Base-by-base conservation (phyloP, 35 echinoderm and acorn worm species). In the Heliocidaris erythrogramma region DNA sequence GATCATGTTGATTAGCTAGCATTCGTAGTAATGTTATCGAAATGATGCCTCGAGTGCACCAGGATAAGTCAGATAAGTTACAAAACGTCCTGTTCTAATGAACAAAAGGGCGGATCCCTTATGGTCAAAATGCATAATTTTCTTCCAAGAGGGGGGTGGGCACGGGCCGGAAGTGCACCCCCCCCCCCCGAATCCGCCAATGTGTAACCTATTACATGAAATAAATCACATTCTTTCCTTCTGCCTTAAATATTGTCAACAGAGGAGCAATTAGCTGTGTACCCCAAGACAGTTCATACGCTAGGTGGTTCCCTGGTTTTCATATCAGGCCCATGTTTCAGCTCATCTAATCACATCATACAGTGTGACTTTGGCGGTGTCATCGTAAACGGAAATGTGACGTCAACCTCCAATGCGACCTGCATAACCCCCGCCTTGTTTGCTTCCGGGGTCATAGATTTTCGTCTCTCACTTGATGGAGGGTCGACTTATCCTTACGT, bases 371-470 rank as follows among this genome's bases (percentile, higher is more conserved):
- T 92, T 13, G 91, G 48, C 12, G 49, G 48, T 29, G 48, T 12
- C 91, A 52, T 29, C 27, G 91, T 92, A 30, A 30, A 49, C 21
- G 91, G 91, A 24, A 12, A 10, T 92, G 48, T 92, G 16, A 30
- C 24, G 49, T 56, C 48, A 13, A 49, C 9, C 31, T 56, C 48
- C 9, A 32, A 5, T n/a, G 91, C 49, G 21, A 92, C 29, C 8
- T 92, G 91, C 30, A 49, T 92, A 49, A 92, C 91, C 91, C 91
- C 91, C 29, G 48, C 91, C 11, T 17, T 92, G 11, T 92, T 92
- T 27, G 24, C 18, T 92, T 49, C 91, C 50, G 91, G 91, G 17
- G 31, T 92, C 91, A 92, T 56, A 13, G 91, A 92, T 92, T 24
- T 92, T n/a, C 47, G 47, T 21, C 47, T 92, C 29, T 92, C 91